A percentile compares a stretch with the other conserved stretches of the same genome.
Conservation (phyloP, 2,797 vertebrate species). For the Loris lydekkerianus region DNA sequence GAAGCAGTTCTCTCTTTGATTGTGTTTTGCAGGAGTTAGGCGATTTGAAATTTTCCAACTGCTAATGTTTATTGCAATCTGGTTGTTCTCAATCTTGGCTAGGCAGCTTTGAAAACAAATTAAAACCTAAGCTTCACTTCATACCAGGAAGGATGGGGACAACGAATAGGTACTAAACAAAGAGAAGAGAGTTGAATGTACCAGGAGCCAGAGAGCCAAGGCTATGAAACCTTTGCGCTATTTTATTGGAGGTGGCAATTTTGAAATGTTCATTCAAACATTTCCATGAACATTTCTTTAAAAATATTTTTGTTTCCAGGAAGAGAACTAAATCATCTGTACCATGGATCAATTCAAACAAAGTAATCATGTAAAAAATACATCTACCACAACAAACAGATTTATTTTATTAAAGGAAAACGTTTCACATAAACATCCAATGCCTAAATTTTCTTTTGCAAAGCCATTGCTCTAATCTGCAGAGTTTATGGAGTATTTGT, state of each 20-base stretch:
- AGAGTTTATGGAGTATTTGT: background rate
- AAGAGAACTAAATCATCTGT: conserved; percentile 44
- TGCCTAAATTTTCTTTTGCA: background rate
- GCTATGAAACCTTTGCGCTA: background rate
- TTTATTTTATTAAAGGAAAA: conserved; percentile 52
- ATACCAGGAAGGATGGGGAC: background rate
- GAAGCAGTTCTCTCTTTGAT: conserved; percentile 23
- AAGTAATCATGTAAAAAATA: conserved; percentile 37
- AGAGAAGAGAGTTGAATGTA: fast-evolving
- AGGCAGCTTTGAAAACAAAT: conserved; percentile 34
- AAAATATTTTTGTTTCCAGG: conserved; percentile 62
- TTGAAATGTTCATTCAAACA: background rate
- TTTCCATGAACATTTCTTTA: conserved; percentile 47
- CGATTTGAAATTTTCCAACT: conserved; percentile 62
- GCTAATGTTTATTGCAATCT: conserved; percentile 66
- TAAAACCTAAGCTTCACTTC: background rate
- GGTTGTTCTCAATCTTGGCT: conserved; percentile 48
- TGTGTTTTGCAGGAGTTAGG: conserved; percentile 30
- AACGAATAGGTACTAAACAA: background rate
- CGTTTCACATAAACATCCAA: background rate
- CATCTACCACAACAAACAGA: background rate
- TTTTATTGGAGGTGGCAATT: conserved; percentile 3
- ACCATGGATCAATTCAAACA: background rate
- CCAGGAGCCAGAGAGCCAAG: background rate
- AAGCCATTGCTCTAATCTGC: background rate